Percentiles rank a stretch among this genome's conserved stretches.
phyloP scores from a whole-genome alignment of 2,797 vertebrate genomes.

The Sebastes hopkinsi region DNA sequence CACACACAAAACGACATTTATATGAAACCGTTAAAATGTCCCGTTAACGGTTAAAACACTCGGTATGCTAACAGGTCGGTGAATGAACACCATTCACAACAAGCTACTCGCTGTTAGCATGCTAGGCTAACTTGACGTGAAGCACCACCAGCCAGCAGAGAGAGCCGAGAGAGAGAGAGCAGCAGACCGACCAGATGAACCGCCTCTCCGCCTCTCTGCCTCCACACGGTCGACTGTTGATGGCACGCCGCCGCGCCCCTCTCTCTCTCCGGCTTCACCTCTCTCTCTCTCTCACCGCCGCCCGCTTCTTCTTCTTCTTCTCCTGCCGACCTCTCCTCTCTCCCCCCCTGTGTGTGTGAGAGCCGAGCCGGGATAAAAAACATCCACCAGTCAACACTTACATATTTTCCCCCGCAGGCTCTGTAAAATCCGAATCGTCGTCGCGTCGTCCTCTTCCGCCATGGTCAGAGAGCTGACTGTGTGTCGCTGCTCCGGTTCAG shows the following conservation, averaged over 20 bases:
- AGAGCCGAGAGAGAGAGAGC: constrained; percentile 48
- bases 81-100: constrained; percentile 60
- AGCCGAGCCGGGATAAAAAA: background rate
- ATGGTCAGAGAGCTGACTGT: constrained; percentile 81
- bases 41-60: background rate
- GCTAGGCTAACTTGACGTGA: constrained; percentile 67
- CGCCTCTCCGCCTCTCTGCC: constrained; percentile 56
- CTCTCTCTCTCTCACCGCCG: constrained; percentile 49
- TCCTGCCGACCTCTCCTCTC: constrained; percentile 25
- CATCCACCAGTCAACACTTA: constrained; percentile 79
- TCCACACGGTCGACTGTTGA: constrained; percentile 46
- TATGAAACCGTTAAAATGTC: background rate
- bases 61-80: background rate
- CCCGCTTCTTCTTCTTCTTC: constrained; percentile 41
- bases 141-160: constrained; percentile 38
- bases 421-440: constrained; percentile 91
- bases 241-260: constrained; percentile 81
- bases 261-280: constrained; percentile 40
- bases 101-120: constrained; percentile 59
- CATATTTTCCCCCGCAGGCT: constrained; percentile 96
- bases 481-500: constrained; percentile 69
- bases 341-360: background rate
- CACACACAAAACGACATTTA: background rate
- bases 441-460: constrained; percentile 89
- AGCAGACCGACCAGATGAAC: constrained; percentile 40